Evolutionary conservation across 2,797 vertebrate species (phyloP), one percentile per base, ranked within the genome.

Genomic region (Paedocypris micromegethes): DNA sequence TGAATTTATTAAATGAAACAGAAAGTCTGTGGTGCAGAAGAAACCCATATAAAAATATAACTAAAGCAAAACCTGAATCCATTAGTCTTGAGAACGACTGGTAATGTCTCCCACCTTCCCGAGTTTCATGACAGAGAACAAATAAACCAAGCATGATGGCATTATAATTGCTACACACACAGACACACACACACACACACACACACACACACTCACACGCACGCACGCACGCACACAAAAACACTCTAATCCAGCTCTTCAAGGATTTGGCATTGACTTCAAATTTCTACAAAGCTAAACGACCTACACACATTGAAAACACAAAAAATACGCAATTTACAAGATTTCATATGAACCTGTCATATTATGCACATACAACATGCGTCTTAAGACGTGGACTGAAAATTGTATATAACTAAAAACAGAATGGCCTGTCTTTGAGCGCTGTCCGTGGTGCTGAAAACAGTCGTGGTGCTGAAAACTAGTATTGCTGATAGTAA

Each of bases 401-500:
- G 55, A 3, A 48, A 61, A 68, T 2, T 38, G 54, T 23, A 23
- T 23, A 23, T 55, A 2, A 69, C 38, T 38, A 44, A 38, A 9
- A 54, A 38, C 44, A 48, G 41, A 53, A 6, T 2, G 0, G 41
- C 8, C 37, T 9, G 3, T 58, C 40, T 59, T 44, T 5, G 4
- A 3, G 39, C 4, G 9, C 59, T 70, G 68, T 70, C 68, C 68
- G 0, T 63, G 67, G 52, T 70, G 52, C 59, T 70, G 52, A 57
- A 56, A 1, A 3, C 7, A 49, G 46, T 44, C 43, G 9, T 39
- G 37, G 39, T 9, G 5, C 9, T 23, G 1, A 4, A 70, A 23
- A 55, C 7, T 61, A 47, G 55, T 49, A 23, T 42, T 0, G 9
- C 40, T n/a, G 9, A 60, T 9, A 3, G 7, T 68, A 58, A 61